These are phyloP conservation scores for Pyrrhura leucotis DNA, from an alignment of 2,797 vertebrate genomes.

Conservation along the genomic window DNA sequence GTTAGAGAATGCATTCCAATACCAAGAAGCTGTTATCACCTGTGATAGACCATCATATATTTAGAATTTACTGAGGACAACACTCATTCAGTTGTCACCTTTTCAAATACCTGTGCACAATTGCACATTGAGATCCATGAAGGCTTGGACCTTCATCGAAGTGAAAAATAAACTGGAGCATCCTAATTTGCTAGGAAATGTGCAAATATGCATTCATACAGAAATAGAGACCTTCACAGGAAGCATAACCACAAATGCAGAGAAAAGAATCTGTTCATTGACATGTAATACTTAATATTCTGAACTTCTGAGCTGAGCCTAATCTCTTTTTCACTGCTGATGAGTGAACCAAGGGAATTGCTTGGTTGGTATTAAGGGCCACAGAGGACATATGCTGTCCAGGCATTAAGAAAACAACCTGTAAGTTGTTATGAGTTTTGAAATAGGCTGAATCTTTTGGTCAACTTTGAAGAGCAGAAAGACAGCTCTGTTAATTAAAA, in stretches of 20 bases:
- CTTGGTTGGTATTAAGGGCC: neutral
- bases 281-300: neutral
- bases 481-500: neutral
- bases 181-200: neutral
- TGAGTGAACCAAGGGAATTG: neutral
- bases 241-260: neutral
- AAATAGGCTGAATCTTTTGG: neutral
- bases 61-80: neutral
- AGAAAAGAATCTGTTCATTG: neutral
- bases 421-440: neutral
- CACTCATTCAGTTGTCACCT: neutral
- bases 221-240: neutral
- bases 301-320: neutral
- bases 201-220: neutral
- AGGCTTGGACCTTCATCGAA: neutral
- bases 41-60: neutral
- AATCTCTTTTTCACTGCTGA: neutral
- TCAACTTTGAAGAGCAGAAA: fast-evolving
- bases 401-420: neutral
- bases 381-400: neutral
- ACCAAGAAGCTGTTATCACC: neutral
- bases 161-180: neutral
- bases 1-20: conserved; percentile 3
- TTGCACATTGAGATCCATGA: fast-evolving
- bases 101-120: neutral